phyloP scores from a whole-genome alignment of 2,797 vertebrate species.

The Coilia nasus region DNA sequence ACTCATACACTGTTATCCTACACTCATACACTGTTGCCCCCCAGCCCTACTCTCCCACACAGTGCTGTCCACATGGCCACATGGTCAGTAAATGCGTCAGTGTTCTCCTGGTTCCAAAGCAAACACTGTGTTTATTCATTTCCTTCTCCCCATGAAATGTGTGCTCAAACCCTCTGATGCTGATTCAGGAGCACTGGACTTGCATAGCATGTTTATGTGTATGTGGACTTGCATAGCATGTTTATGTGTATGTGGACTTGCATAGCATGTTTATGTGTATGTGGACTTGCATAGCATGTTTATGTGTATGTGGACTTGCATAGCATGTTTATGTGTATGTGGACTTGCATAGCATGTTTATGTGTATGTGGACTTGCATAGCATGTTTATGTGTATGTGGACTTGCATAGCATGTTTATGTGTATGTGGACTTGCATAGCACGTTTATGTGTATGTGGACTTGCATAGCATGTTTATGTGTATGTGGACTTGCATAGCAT shows the following conservation, averaged over 20 bases:
- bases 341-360: background rate
- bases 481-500: background rate
- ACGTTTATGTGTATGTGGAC: background rate
- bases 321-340: background rate
- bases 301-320: background rate
- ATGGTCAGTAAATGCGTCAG: background rate
- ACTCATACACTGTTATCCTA: too few relatives aligned
- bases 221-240: background rate
- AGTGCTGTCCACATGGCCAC: background rate
- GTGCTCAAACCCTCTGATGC: background rate
- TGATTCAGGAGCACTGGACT: background rate
- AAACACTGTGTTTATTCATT: slow-evolving; percentile 49
- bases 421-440: background rate
- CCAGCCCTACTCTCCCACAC: background rate
- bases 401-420: background rate
- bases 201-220: background rate
- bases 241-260: background rate
- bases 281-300: background rate
- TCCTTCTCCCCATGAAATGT: background rate
- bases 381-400: background rate
- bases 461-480: background rate
- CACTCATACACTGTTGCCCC: too few relatives aligned
- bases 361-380: background rate
- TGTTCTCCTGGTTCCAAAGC: slow-evolving; percentile 37
- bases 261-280: background rate